Percentiles rank a stretch among this genome's conserved stretches.
Evolutionary conservation across 2,888 invertebrate genomes (phyloP).

Genomic region (Itoplectis maculator): DNA sequence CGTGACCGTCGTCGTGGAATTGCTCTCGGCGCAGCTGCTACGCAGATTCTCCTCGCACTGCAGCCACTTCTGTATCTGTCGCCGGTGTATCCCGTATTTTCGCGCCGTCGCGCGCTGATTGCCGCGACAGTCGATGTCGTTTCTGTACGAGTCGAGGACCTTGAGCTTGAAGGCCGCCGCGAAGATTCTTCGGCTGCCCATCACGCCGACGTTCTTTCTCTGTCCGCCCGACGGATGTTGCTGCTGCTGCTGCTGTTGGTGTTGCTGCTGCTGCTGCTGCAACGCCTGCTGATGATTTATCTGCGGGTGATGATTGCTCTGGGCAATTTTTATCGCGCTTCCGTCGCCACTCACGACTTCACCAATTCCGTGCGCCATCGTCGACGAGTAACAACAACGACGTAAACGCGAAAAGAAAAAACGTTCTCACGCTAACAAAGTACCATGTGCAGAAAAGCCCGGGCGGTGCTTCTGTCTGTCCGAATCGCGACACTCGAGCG

Average conservation of each 20-base stretch:
- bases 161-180: slow-evolving; percentile 95
- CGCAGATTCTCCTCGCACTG: slow-evolving; percentile 93
- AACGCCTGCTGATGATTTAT: slow-evolving; percentile 62
- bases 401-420: neutral
- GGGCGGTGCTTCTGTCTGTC: too few relatives aligned
- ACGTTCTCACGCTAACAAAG: too few relatives aligned
- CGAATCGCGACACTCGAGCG: slow-evolving; percentile 19
- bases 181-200: slow-evolving; percentile 95
- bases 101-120: slow-evolving; percentile 96
- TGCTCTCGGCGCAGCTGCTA: slow-evolving; percentile 88
- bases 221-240: slow-evolving; percentile 79
- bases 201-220: slow-evolving; percentile 83
- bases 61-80: slow-evolving; percentile 96
- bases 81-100: slow-evolving; percentile 95
- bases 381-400: too few relatives aligned
- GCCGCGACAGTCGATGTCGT: slow-evolving; percentile 94
- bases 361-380: slow-evolving; percentile 87
- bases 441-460: neutral
- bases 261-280: slow-evolving; percentile 61
- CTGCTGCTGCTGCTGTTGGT: slow-evolving; percentile 82
- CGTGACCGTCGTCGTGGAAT: slow-evolving; percentile 60
- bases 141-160: slow-evolving; percentile 94
- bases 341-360: slow-evolving; percentile 84
- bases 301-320: slow-evolving; percentile 80
- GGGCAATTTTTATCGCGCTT: slow-evolving; percentile 81